A percentile compares a stretch with the other conserved stretches of the same genome.
Conservation (phyloP, 2,888 invertebrate species). For the Sicus ferrugineus region DNA sequence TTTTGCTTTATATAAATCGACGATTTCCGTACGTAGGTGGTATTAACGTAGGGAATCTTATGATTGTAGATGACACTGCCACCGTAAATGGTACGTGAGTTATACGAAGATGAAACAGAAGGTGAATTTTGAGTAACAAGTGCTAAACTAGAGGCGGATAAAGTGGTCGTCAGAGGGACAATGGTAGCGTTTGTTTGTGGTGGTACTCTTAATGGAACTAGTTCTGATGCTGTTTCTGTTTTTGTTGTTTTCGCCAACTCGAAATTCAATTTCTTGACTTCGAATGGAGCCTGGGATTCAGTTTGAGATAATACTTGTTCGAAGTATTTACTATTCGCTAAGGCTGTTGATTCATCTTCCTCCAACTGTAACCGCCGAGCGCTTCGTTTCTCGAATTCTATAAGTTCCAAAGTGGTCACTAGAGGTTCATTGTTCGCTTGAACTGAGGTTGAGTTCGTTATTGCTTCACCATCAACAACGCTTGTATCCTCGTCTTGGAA, state of each 20-base stretch:
- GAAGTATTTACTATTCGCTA: conserved; percentile 43
- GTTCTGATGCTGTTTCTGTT: conserved; percentile 32
- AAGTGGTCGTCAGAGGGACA: conserved; percentile 35
- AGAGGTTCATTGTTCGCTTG: background rate
- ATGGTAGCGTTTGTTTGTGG: conserved; percentile 1
- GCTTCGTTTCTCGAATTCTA: conserved; percentile 22
- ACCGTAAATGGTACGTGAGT: conserved; percentile 50
- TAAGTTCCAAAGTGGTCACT: conserved; percentile 15
- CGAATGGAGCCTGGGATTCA: conserved; percentile 56
- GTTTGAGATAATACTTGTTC: conserved; percentile 52
- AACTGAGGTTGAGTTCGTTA: background rate
- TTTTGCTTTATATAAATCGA: conserved; percentile 46
- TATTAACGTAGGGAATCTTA: conserved; percentile 50
- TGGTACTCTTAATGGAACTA: conserved; percentile 16
- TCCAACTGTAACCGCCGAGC: background rate
- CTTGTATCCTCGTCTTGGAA: conserved; percentile 9
- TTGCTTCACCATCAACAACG: background rate
- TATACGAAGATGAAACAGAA: conserved; percentile 18
- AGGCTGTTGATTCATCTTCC: background rate
- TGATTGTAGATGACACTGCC: conserved; percentile 51
- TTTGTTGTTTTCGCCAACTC: conserved; percentile 10
- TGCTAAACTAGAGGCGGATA: conserved; percentile 2
- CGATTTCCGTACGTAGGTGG: conserved; percentile 48
- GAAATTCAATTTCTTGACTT: conserved; percentile 47
- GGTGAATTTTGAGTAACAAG: conserved; percentile 25